phyloP scores from a whole-genome alignment of 2,888 invertebrate genomes.

The Coelopa pilipes region DNA sequence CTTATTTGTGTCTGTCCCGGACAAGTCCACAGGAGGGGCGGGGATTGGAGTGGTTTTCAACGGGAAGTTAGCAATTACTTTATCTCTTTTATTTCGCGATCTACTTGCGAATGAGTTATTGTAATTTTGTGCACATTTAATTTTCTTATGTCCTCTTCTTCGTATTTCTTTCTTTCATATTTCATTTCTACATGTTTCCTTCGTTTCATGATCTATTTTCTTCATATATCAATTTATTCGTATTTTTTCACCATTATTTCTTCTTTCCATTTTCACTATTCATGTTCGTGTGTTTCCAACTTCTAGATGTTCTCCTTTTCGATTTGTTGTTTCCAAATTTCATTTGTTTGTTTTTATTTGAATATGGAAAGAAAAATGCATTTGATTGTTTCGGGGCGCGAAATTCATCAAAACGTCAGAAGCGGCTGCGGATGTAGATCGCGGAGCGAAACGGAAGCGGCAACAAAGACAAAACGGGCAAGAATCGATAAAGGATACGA shows the following conservation, averaged over 20 bases:
- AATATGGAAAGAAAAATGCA: neutral
- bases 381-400: constrained; percentile 7
- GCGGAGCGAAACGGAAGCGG: too few species aligned
- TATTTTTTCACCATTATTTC: too few species aligned
- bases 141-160: neutral
- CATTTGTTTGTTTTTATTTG: too few species aligned
- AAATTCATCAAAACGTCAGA: constrained; percentile 24
- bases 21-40: neutral
- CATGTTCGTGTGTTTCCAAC: too few species aligned
- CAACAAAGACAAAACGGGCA: too few species aligned
- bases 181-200: neutral
- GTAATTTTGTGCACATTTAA: too few species aligned
- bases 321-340: too few species aligned
- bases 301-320: neutral
- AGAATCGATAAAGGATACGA: too few species aligned
- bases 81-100: neutral
- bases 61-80: neutral
- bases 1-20: constrained; percentile 13
- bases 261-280: too few species aligned
- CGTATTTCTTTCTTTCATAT: neutral
- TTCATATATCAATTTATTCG: too few species aligned
- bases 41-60: neutral
- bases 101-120: too few species aligned
- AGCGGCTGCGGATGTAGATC: neutral
- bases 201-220: too few species aligned